Conservation (phyloP, 2,113 vertebrate species). For the Andinoacara biseriatus region DNA sequence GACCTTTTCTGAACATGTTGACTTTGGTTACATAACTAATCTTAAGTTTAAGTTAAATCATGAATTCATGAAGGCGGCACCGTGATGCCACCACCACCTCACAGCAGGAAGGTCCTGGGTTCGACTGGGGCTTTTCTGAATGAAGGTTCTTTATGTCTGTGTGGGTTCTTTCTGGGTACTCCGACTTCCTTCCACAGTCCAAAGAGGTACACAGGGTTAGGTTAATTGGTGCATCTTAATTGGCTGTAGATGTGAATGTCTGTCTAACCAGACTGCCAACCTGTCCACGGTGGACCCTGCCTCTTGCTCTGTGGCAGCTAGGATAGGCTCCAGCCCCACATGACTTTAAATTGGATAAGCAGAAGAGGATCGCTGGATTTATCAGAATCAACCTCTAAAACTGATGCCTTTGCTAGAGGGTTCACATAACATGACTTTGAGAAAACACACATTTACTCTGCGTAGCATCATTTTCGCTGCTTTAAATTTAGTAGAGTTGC, state of each 20-base stretch:
- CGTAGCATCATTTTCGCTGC: background rate
- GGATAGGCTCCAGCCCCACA: background rate
- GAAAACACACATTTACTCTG: background rate
- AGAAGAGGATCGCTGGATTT: background rate
- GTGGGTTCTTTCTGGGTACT: background rate
- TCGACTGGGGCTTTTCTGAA: background rate
- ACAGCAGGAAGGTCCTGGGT: background rate
- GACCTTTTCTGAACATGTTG: background rate
- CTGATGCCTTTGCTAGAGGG: background rate
- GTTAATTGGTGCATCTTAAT: background rate
- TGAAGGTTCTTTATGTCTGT: background rate
- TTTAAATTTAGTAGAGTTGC: background rate
- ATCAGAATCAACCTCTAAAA: background rate
- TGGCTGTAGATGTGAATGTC: background rate
- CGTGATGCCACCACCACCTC: background rate
- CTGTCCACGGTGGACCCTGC: background rate
- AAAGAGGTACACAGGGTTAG: background rate
- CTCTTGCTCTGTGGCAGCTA: background rate
- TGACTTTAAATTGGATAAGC: background rate
- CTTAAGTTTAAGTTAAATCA: background rate
- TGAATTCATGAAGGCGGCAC: background rate
- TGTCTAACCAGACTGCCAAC: fast-evolving
- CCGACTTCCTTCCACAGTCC: background rate
- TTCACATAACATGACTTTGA: background rate
- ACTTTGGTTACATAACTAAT: background rate